Evolutionary conservation across 2,888 invertebrate genomes (phyloP).

Genomic region (Drosophila planitibia): DNA sequence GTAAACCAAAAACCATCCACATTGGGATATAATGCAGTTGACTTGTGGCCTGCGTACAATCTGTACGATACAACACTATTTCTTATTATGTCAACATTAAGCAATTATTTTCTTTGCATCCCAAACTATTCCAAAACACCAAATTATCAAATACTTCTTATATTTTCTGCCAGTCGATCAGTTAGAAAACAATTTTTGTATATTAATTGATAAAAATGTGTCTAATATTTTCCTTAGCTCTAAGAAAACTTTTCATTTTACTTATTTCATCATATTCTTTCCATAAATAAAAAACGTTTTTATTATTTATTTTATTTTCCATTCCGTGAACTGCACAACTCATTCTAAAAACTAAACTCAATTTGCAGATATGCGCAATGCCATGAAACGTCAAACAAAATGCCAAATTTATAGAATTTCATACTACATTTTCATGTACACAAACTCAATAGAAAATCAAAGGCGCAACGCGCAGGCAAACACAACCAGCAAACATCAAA

Average conservation of each 20-base stretch:
- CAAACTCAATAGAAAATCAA: slow-evolving; percentile 53
- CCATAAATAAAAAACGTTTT: background rate
- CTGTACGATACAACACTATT: too few relatives aligned
- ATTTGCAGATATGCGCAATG: slow-evolving; percentile 57
- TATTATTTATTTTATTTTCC: slow-evolving; percentile 40
- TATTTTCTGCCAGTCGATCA: background rate
- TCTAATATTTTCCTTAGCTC: background rate
- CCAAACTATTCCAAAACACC: background rate
- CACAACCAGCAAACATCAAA: slow-evolving; percentile 26
- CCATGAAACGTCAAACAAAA: slow-evolving; percentile 57
- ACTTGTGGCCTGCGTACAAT: too few relatives aligned
- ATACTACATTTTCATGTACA: slow-evolving; percentile 37
- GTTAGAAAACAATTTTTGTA: background rate
- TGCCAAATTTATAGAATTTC: slow-evolving; percentile 73
- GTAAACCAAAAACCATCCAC: background rate
- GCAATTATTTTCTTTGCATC: background rate
- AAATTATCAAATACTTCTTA: background rate
- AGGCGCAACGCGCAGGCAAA: slow-evolving; percentile 34
- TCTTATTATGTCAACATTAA: background rate
- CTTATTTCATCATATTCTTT: background rate
- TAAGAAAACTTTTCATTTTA: background rate
- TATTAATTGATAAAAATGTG: background rate
- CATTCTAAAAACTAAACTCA: slow-evolving; percentile 60
- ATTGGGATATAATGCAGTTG: background rate
- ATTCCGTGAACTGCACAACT: slow-evolving; percentile 10